Evolutionary conservation across 2,888 invertebrate species (phyloP), one percentile per base, ranked within the genome.

Genomic region (Hetaerina titia): DNA sequence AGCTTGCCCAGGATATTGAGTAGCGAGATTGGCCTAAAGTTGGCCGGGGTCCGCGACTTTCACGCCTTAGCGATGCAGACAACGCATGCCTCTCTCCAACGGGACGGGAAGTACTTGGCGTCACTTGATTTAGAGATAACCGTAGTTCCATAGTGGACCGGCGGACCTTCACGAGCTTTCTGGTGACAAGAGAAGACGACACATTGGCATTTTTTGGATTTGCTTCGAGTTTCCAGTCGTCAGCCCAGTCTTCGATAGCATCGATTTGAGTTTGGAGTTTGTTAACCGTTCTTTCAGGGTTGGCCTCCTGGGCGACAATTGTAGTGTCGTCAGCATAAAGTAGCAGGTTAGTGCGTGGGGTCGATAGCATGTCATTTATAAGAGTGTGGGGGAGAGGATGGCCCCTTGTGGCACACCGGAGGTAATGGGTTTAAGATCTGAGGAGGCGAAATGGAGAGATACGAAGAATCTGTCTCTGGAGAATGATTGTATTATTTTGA

Each of bases 331-430:
- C 81, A 9, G 81, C 81, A 81, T n/a, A 81, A 17, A 17, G 81
- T 8, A n/a, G 19, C 8, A 81, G 81, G 81, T 22, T 7, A 8
- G 81, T 17, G 8, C 19, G 8, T 17, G 25, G 81, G 8, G 8
- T 11, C 8, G 22, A 9, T 22, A 19, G 81, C 7, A 22, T 81
- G 81, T 81, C 81, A 81, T 81, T 81, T 13, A 81, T 19, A 81
- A 81, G 8, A 81, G n/a, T 8, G 81, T 81, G n/a, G 81, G 81
- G 81, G n/a, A 81, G n/a, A 81, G 81, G 81, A 81, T 81, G 8
- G 81, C 81, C n/a, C 81, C 81, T 81, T 81, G 81, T 8, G 81
- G 81, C 7, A 81, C 81, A 19, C 81, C 81, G 25, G 81, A 22
- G 81, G 63, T 11, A 63, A 63, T 63, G 63, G 63, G 15, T 11